Base-by-base conservation (phyloP, 2,888 invertebrate species). In the Metopia argyrocephala region DNA sequence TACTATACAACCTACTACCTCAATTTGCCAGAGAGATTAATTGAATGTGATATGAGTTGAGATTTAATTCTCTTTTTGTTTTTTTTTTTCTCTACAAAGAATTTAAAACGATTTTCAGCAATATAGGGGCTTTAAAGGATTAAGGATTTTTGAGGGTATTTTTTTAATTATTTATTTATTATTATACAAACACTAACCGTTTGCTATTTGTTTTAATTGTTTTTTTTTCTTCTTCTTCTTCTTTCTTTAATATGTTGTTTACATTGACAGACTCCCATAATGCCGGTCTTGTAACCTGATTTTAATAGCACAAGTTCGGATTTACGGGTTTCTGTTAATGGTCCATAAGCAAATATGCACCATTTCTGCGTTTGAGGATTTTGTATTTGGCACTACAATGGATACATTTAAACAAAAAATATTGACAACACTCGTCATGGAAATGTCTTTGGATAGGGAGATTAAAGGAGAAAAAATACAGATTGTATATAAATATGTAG, bases 1-100 rank as follows among this genome's bases (percentile, higher is more conserved):
- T 91, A 91, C 91, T 91, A 91, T 91, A 91, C 91, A 91, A 91
- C 91, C 91, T 90, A 91, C 91, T 91, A 91, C 91, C 91, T 91
- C 91, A 91, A 88, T 89, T 88, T 90, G 90, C 90, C 90, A 89
- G 89, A 90, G 85, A 89, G 85, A 79, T 76, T 79, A 68, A 59
- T 54, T 66, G 76, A 62, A 27, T 21, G 18, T 21, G n/a, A 20
- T 59, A 54, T 27, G 54, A 65, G 61, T 46, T 50, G 50, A 50
- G n/a, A 54, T 64, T 71, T 46, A 28, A 38, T 3, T 38, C 2
- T 2, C 12, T 31, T 31, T 31, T 3, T 3, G 1, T 31, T 31
- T 31, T 12, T 12, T 0, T 12, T 38, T 38, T 15, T n/a, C n/a
- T n/a, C n/a, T n/a, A n/a, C n/a, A n/a, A n/a, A n/a, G n/a, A n/a